Conservation (phyloP, 2,113 vertebrate species). For the Petrocephalus zakoni region DNA sequence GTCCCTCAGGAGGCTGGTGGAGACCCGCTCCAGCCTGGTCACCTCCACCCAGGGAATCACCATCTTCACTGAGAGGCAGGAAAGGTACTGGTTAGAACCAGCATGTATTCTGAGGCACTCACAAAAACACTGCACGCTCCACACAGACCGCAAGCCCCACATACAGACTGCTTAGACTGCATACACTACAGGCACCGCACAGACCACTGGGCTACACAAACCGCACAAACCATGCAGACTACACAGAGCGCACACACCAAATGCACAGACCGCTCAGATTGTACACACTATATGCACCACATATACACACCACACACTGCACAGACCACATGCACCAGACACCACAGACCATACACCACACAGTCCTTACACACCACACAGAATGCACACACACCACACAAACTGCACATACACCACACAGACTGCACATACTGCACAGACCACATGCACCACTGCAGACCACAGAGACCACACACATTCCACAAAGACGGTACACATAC, state of each 20-base stretch:
- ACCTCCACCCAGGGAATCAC: constrained; percentile 89
- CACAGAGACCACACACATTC: no score
- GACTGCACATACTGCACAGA: neutral
- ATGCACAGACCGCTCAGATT: neutral
- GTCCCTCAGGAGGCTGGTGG: constrained; percentile 79
- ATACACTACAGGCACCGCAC: neutral
- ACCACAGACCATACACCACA: neutral
- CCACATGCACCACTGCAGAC: neutral
- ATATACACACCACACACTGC: neutral
- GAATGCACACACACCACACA: neutral
- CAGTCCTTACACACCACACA: no score
- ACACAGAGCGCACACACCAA: neutral
- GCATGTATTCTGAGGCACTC: neutral
- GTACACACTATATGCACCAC: no score
- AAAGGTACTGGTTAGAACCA: neutral
- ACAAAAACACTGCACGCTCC: neutral
- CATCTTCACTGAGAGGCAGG: constrained; percentile 74
- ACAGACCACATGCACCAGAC: neutral
- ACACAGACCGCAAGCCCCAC: neutral
- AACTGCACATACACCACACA: neutral
- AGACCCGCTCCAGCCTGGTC: constrained; percentile 80
- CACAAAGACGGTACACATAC: neutral
- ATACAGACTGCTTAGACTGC: neutral
- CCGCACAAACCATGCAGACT: neutral
- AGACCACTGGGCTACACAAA: no score